Evolutionary conservation across 2,113 vertebrate genomes (phyloP), one percentile per base, ranked within the genome.

Genomic region (Gymnorhina tibicen): DNA sequence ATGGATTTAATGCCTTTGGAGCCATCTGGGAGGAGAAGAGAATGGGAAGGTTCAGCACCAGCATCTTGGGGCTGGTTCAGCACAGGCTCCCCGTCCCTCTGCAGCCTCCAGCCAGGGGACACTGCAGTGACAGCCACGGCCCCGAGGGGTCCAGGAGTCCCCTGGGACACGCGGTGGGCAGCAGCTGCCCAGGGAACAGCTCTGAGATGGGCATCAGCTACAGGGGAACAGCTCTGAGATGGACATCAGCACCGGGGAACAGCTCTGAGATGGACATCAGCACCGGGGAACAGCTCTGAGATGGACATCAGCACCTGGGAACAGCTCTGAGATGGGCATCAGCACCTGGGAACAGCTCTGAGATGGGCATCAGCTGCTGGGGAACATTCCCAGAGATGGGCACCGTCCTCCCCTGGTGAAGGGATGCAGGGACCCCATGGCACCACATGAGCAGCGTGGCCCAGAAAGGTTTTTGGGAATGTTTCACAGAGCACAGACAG

Each of bases 1-100:
- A 99, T 95, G 3, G 98, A 98, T 93, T 98, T 99, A 33, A 96
- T 97, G 62, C 98, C 96, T 70, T 98, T 99, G n/a, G 85, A 97
- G 42, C 83, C 97, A 87, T 96, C 99, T 99, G 70, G 0, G 16
- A 70, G 42, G 53, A 60, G 58, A 50, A 41, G 59, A 50, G 47
- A 41, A 52, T 66, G 28, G 41, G 37, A 35, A 66, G 39, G 50
- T 7, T 79, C 47, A 35, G 62, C 9, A 17, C 46, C 60, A 30
- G 49, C 7, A 13, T 30, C 56, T 4, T 4, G 5, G 12, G 32
- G 39, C 19, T 50, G 44, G 6, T 11, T 41, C 6, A 22, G 66
- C 1, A 17, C 4, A 1, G 50, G 14, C 35, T n/a, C 55, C 33
- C 18, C 35, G 30, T 17, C 55, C 11, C 32, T 39, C 27, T 6